These are phyloP conservation scores for Phylloscopus trochilus DNA, from an alignment of 2,113 vertebrate genomes.

Conservation along the genomic window DNA sequence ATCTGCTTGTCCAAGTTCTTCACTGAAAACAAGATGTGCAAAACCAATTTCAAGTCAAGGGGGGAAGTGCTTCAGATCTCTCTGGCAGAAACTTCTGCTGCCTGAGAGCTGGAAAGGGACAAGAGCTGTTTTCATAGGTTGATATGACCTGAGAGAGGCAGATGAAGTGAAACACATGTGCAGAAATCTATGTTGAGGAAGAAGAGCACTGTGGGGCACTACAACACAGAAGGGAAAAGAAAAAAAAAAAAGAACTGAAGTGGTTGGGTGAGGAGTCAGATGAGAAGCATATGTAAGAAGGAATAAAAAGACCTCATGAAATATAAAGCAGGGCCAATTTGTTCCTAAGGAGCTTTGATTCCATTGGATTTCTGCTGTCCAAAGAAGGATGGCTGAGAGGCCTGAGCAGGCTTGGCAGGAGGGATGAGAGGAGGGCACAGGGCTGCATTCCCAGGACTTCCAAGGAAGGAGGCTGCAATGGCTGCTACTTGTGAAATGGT, in stretches of 20 bases:
- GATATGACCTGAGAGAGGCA: neutral
- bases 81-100: neutral
- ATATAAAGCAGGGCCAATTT: neutral
- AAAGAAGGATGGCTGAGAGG: neutral
- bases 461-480: neutral
- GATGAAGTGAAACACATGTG: neutral
- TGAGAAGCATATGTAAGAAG: neutral
- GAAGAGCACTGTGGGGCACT: neutral
- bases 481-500: neutral
- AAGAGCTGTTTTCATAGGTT: neutral
- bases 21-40: neutral
- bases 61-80: neutral
- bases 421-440: neutral
- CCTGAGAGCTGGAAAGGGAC: neutral
- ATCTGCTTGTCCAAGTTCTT: neutral
- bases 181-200: neutral
- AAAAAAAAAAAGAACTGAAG: neutral
- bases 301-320: neutral
- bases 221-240: neutral
- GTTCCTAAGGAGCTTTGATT: neutral
- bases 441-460: neutral
- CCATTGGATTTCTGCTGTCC: neutral
- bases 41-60: neutral
- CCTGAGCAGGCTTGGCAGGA: neutral
- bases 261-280: neutral